phyloP scores from a whole-genome alignment of 2,888 invertebrate species.

The Parelbella ahira region DNA sequence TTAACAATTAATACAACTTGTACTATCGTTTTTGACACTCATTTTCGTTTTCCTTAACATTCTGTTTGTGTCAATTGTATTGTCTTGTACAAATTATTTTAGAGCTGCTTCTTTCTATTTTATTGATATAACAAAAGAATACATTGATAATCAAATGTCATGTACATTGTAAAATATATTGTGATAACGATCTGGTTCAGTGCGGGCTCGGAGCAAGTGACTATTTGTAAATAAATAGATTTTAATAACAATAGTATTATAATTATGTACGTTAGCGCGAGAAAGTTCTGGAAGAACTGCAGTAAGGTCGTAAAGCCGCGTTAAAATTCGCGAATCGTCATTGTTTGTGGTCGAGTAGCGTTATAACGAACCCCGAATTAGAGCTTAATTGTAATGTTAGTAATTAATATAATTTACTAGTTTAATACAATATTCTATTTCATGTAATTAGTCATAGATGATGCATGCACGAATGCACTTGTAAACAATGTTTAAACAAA shows the following conservation, averaged over 20 bases:
- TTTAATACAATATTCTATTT: conserved; percentile 24
- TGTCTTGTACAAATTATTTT: too few relatives aligned
- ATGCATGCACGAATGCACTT: conserved; percentile 24
- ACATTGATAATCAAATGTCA: background rate
- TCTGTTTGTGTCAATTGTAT: too few relatives aligned
- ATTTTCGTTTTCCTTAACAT: too few relatives aligned
- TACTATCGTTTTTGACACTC: too few relatives aligned
- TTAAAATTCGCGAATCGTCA: too few relatives aligned
- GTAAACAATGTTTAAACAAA: conserved; percentile 6
- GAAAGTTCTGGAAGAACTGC: conserved; percentile 8
- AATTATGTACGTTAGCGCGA: background rate
- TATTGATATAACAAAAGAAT: background rate
- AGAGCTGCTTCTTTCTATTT: too few relatives aligned
- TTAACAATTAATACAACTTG: too few relatives aligned
- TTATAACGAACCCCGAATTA: conserved; percentile 46
- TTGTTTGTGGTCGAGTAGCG: conserved; percentile 42
- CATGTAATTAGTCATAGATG: conserved; percentile 36
- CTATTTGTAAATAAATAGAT: conserved; percentile 26
- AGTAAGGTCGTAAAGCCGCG: too few relatives aligned
- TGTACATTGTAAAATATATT: conserved; percentile 6
- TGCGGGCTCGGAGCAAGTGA: conserved; percentile 30
- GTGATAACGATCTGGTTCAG: conserved; percentile 5
- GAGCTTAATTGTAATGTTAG: conserved; percentile 53
- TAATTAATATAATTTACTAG: conserved; percentile 32
- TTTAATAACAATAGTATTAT: conserved; percentile 13